Evolutionary conservation across 2,113 vertebrate species (phyloP).

Genomic region (Xiphophorus hellerii): DNA sequence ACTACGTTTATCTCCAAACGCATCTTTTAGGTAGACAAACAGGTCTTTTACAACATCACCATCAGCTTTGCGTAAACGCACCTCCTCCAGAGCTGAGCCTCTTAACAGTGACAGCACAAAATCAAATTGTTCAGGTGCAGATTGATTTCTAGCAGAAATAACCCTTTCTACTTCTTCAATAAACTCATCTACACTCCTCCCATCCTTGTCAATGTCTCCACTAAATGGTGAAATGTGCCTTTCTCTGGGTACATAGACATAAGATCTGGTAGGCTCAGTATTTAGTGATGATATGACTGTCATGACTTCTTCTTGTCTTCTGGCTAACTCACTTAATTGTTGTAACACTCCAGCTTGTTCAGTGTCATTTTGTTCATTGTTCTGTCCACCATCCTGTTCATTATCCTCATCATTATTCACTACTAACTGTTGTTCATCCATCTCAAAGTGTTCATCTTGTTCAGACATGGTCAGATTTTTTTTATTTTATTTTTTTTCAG

Average conservation of each 20-base stretch:
- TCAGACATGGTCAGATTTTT: neutral
- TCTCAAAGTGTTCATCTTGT: neutral
- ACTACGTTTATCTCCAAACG: too few relatives aligned
- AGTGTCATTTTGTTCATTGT: neutral
- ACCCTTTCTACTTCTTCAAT: neutral
- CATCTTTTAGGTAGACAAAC: too few relatives aligned
- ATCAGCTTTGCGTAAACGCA: too few relatives aligned
- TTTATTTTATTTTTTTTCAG: too few relatives aligned
- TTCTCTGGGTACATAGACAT: constrained; percentile 2
- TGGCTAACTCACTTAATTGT: neutral
- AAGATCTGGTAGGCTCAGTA: neutral
- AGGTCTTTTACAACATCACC: too few relatives aligned
- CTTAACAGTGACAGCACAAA: too few relatives aligned
- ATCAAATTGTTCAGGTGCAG: neutral
- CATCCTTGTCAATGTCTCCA: constrained; percentile 1
- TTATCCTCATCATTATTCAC: neutral
- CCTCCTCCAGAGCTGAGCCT: too few relatives aligned
- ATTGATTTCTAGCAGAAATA: neutral
- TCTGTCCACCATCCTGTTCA: neutral
- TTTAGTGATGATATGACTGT: neutral
- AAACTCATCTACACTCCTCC: neutral
- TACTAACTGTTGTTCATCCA: neutral
- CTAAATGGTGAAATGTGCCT: constrained; percentile 1
- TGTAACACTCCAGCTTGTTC: neutral
- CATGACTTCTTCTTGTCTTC: neutral